A percentile compares a stretch with the other conserved stretches of the same genome.
Conservation (phyloP, 2,797 vertebrate species). For the Gymnodraco acuticeps region DNA sequence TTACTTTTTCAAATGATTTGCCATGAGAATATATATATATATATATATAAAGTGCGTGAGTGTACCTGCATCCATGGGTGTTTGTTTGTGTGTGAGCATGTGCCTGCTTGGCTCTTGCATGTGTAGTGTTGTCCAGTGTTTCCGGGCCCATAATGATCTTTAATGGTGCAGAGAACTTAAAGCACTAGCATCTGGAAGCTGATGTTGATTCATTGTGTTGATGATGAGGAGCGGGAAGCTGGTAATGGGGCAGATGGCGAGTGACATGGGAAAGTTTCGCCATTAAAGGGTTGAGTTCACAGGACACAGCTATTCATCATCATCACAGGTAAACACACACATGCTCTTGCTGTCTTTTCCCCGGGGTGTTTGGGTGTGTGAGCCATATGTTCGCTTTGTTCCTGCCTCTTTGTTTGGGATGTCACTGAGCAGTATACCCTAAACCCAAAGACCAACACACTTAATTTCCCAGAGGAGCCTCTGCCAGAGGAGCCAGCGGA, state of each 20-base stretch:
- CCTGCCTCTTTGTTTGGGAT: constrained; percentile 48
- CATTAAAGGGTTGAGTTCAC: constrained; percentile 5
- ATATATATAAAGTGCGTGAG: background rate
- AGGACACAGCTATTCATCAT: constrained; percentile 45
- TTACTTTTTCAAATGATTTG: background rate
- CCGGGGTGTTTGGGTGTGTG: constrained; percentile 20
- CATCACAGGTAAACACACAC: constrained; percentile 49
- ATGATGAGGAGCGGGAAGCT: constrained; percentile 27
- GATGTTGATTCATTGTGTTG: constrained; percentile 32
- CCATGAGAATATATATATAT: background rate
- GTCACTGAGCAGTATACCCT: constrained; percentile 45
- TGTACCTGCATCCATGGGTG: background rate
- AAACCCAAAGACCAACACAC: constrained; percentile 17
- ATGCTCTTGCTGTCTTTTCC: constrained; percentile 27
- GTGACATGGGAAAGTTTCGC: background rate
- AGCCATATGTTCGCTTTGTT: constrained; percentile 17
- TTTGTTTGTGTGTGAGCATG: background rate
- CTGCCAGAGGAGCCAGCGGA: background rate
- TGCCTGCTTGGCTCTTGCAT: background rate
- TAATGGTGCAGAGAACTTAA: constrained; percentile 53
- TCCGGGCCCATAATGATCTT: constrained; percentile 36
- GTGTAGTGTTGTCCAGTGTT: constrained; percentile 3
- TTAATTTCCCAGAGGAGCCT: constrained; percentile 31
- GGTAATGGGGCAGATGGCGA: constrained; percentile 30
- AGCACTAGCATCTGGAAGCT: constrained; percentile 65